A percentile compares a stretch with the other conserved stretches of the same genome.
Conservation (phyloP, 2,113 vertebrate genomes). For the Pygoscelis antarcticus region DNA sequence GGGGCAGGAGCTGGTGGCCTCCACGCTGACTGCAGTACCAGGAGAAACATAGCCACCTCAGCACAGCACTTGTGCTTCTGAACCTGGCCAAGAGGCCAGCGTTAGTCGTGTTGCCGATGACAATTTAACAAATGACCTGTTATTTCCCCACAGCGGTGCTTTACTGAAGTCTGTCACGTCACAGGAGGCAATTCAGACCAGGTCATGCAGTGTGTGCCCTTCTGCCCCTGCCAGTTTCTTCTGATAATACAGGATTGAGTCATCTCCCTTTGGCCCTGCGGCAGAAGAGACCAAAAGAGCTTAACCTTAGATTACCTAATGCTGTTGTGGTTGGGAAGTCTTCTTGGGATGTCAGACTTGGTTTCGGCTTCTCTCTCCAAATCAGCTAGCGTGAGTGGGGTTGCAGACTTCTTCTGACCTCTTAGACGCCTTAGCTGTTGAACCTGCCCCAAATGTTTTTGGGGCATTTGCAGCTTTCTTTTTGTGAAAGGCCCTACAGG, state of each 20-base stretch:
- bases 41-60: fast-evolving
- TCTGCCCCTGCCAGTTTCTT: not conserved
- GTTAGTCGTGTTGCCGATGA: not conserved
- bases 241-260: not conserved
- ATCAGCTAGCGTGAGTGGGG: fast-evolving
- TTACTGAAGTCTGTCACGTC: not conserved
- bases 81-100: not conserved
- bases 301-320: not conserved
- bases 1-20: not conserved
- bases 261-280: fast-evolving
- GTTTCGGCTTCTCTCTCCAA: not conserved
- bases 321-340: not conserved
- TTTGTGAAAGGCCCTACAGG: not conserved
- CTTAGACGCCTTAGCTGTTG: not conserved
- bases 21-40: fast-evolving
- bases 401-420: not conserved
- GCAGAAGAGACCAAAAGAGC: not conserved
- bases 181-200: not conserved
- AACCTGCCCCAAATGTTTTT: not conserved
- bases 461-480: not conserved
- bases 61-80: not conserved
- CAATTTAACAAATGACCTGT: fast-evolving
- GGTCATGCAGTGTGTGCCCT: not conserved
- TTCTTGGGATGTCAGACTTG: not conserved
- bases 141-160: not conserved